Percentiles rank a stretch among this genome's conserved stretches.
These are phyloP conservation scores for Papilio helenus DNA, from an alignment of 1,140 invertebrate species.

Conservation along the genomic window DNA sequence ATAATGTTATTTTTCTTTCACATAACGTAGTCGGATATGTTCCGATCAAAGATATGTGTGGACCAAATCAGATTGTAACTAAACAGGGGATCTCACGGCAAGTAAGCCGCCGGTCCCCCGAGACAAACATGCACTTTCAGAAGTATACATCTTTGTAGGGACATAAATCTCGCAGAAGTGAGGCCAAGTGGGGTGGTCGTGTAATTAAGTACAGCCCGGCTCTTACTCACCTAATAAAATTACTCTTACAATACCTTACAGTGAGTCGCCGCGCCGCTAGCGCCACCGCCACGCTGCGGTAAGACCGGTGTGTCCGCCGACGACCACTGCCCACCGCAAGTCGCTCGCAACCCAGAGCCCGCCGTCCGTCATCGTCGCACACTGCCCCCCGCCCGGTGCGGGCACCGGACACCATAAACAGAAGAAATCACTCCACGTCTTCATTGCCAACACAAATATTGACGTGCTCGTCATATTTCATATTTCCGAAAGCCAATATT, in stretches of 20 bases:
- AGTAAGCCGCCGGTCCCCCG: no score
- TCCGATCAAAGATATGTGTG: background rate
- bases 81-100: no score
- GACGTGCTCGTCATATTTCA: slow-evolving; percentile 23
- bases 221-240: background rate
- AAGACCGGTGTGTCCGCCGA: no score
- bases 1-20: no score
- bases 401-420: background rate
- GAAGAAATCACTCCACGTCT: slow-evolving; percentile 12
- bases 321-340: no score
- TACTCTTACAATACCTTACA: background rate
- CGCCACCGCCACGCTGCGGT: background rate
- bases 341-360: no score
- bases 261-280: background rate
- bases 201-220: background rate
- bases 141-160: background rate
- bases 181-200: background rate
- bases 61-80: no score
- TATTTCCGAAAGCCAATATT: slow-evolving; percentile 20
- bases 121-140: background rate
- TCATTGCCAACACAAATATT: slow-evolving; percentile 24
- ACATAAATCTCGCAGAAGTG: background rate
- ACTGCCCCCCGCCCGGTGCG: background rate
- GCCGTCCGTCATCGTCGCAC: no score
- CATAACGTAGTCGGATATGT: no score